Evolutionary conservation across 1,140 invertebrate genomes (phyloP), one percentile per base, ranked within the genome.

Genomic region (Teleogryllus occipitalis): DNA sequence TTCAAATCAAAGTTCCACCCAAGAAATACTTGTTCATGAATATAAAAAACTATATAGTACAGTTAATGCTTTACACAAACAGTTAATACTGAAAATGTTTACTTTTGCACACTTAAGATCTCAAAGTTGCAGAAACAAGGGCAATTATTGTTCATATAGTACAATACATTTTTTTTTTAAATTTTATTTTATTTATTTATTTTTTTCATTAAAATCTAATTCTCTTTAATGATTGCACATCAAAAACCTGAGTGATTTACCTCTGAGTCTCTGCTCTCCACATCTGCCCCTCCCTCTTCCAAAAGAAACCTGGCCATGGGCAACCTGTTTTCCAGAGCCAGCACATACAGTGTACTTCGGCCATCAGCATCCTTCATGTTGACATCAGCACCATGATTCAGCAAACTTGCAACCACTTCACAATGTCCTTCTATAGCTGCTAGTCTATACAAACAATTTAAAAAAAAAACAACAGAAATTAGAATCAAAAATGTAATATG

Each of bases 301-400:
- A 98, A 86, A 75, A 98, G 87, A 85, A 93, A 95, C 81, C 93
- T 92, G 75, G 93, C 94, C 92, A 94, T 96, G 21, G 93, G 91
- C 75, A 96, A 86, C 83, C 95, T 90, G 86, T 97, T 97, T 87
- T 98, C 97, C 81, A 98, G 87, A 8, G 96, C 95, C 27, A 98
- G 88, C 73, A 98, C 94, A 86, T 98, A 98, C 8, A 98, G 87
- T 0, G 96, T 97, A 83, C 95, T 96, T 75, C 97, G 89, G 3
- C 96, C 95, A 87, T 98, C 97, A 0, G 96, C 95, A 87, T 98
- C 97, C 84, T 94, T 92, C 21, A 94, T 93, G 85, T 97, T 94
- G 0, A 96, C 91, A 86, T 97, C 94, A n/a, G 95, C 94, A 76
- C 93, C 94, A 80, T 93, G 89, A 77, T 89, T 86, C 27, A 95